A percentile compares a stretch with the other conserved stretches of the same genome.
These are phyloP conservation scores for Polymixis flavicincta DNA, from an alignment of 2,888 invertebrate genomes.

Conservation along the genomic window DNA sequence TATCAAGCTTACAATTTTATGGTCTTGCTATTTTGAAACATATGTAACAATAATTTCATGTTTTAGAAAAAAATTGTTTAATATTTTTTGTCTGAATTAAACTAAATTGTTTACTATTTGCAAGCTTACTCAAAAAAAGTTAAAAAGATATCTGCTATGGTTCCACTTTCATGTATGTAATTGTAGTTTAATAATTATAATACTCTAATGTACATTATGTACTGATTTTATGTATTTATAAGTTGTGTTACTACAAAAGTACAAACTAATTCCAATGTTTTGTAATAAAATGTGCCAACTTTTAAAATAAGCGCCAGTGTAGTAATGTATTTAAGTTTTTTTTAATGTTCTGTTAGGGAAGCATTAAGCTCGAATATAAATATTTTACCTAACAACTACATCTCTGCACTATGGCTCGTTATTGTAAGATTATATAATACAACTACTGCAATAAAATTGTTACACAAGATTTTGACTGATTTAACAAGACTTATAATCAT, in stretches of 20 bases:
- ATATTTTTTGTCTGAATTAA: too few relatives aligned
- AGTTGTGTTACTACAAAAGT: constrained; percentile 38
- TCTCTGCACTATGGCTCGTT: background rate
- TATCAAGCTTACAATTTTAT: background rate
- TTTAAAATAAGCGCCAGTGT: too few relatives aligned
- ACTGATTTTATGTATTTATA: constrained; percentile 62
- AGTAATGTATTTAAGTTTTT: too few relatives aligned
- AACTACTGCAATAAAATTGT: background rate
- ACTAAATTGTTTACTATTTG: constrained; percentile 20
- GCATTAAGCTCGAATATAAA: background rate
- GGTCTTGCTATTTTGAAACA: background rate
- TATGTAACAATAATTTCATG: background rate
- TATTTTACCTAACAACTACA: background rate
- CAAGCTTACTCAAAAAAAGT: too few relatives aligned
- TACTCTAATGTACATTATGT: constrained; percentile 60
- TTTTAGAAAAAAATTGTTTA: too few relatives aligned
- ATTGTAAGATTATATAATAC: background rate
- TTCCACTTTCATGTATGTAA: constrained; percentile 7
- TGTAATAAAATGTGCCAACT: constrained; percentile 58
- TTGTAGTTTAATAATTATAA: constrained; percentile 24
- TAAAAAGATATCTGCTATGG: too few relatives aligned
- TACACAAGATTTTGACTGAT: background rate
- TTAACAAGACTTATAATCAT: background rate
- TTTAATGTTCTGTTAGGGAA: background rate
- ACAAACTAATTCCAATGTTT: constrained; percentile 49